These are phyloP conservation scores for Manis javanica DNA, from an alignment of 2,797 vertebrate species.

Conservation along the genomic window DNA sequence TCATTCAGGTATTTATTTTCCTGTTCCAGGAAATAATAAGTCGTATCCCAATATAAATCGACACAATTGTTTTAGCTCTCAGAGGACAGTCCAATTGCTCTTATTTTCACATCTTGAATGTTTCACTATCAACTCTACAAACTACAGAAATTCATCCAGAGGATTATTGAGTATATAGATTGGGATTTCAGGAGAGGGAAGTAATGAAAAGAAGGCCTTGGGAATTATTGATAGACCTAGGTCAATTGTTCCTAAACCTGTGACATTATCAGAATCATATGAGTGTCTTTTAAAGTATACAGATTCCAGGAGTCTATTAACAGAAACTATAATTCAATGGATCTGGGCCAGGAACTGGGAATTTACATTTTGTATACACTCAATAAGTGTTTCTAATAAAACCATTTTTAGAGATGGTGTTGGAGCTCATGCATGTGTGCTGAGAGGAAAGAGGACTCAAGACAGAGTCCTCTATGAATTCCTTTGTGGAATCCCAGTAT, in stretches of 20 bases:
- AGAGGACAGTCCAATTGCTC: neutral
- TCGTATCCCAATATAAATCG: neutral
- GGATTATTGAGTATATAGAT: neutral
- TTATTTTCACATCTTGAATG: neutral
- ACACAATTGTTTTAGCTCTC: neutral
- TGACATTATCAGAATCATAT: neutral
- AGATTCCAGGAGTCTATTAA: neutral
- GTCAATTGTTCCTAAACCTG: neutral
- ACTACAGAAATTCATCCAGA: neutral
- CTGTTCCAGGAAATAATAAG: neutral
- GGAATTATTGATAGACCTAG: neutral
- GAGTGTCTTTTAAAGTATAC: neutral
- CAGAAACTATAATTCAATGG: neutral
- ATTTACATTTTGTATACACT: conserved; percentile 19
- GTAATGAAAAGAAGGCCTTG: neutral
- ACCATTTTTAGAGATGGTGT: neutral
- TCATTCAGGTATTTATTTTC: neutral
- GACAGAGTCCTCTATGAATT: neutral
- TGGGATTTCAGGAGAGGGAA: neutral
- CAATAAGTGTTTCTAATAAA: neutral
- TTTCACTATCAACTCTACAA: neutral
- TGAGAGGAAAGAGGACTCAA: neutral
- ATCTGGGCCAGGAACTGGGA: neutral
- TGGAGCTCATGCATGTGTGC: neutral
- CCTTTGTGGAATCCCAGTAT: neutral